A percentile compares a stretch with the other conserved stretches of the same genome.
Conservation (phyloP, 2,113 vertebrate genomes). For the Pelvicachromis taeniatus region DNA sequence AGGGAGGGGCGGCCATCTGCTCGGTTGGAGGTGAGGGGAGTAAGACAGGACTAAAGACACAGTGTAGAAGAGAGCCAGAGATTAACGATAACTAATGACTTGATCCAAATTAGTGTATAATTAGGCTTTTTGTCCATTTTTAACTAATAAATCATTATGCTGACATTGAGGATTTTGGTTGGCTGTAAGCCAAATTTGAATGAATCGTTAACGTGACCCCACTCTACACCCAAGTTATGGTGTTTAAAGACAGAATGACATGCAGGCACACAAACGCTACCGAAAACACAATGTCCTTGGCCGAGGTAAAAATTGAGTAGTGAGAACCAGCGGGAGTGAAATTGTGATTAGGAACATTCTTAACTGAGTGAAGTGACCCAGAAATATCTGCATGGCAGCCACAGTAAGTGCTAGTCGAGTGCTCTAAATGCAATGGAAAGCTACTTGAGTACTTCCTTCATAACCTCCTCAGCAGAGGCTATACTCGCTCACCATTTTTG, state of each 20-base stretch:
- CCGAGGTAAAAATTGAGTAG: neutral
- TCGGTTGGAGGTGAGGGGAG: neutral
- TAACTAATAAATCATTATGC: neutral
- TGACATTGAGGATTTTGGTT: neutral
- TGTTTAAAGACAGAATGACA: neutral
- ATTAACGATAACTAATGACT: neutral
- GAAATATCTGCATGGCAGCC: neutral
- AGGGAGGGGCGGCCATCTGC: neutral
- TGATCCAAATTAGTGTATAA: neutral
- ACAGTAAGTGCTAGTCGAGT: neutral
- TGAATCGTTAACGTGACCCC: neutral
- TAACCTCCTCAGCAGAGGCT: neutral
- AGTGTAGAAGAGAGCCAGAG: neutral
- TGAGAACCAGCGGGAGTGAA: neutral
- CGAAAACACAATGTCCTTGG: neutral
- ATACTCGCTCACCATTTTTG: neutral
- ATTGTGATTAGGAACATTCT: neutral
- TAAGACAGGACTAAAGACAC: neutral
- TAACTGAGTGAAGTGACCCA: neutral
- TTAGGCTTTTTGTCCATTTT: fast-evolving
- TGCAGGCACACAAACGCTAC: neutral
- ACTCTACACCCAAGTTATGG: neutral
- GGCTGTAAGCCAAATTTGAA: neutral
- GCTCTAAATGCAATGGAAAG: neutral
- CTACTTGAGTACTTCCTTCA: neutral